Conservation (phyloP, 2,797 vertebrate genomes). For the Harpagifer antarcticus region DNA sequence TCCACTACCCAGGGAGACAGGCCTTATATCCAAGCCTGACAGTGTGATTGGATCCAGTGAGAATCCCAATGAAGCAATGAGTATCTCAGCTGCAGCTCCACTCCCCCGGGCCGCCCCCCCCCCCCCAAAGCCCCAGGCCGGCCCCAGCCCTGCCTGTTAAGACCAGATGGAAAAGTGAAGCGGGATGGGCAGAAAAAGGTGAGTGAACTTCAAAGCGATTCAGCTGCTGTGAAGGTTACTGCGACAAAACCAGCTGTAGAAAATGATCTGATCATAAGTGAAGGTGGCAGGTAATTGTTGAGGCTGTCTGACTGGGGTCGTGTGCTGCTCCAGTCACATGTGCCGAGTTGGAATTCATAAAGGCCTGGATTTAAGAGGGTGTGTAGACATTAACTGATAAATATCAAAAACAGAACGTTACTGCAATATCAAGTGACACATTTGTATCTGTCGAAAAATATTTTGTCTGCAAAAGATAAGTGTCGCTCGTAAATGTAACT, state of each 20-base stretch:
- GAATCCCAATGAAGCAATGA: conserved; percentile 77
- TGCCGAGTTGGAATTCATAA: conserved; percentile 17
- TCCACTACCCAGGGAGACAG: conserved; percentile 49
- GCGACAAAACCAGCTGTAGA: conserved; percentile 34
- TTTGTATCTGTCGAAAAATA: conserved; percentile 1
- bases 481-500: conserved; percentile 24
- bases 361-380: background rate
- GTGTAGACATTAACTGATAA: conserved; percentile 18
- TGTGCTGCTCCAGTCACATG: conserved; percentile 17
- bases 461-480: background rate
- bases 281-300: conserved; percentile 47
- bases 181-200: conserved; percentile 17
- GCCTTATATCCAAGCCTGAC: conserved; percentile 60
- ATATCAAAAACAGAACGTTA: conserved; percentile 12
- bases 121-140: conserved; percentile 5
- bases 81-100: conserved; percentile 50
- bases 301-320: conserved; percentile 12
- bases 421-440: background rate
- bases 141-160: conserved; percentile 23
- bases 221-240: conserved; percentile 68
- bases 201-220: conserved; percentile 52
- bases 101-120: conserved; percentile 22
- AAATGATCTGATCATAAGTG: conserved; percentile 39
- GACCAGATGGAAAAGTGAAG: conserved; percentile 43
- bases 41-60: conserved; percentile 71